Evolutionary conservation across 2,113 vertebrate species (phyloP).

Genomic region (Coturnix japonica): DNA sequence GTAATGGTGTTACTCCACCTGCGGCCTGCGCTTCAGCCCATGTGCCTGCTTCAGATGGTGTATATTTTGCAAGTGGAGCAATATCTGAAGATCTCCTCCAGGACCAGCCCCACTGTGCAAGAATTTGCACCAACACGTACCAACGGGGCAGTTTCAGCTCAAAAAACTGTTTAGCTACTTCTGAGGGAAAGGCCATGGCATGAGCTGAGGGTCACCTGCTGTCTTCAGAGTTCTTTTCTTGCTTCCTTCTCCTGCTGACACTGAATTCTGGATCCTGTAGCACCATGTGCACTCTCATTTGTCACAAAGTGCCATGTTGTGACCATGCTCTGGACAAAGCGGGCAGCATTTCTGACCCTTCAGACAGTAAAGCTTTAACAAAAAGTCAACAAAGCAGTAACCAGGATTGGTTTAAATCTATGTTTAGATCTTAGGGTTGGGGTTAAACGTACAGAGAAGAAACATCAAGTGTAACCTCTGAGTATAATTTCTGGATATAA

Average conservation of each 20-base stretch:
- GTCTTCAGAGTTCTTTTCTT: background rate
- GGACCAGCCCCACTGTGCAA: background rate
- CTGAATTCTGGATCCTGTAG: background rate
- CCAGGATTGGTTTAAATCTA: background rate
- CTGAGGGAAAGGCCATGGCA: background rate
- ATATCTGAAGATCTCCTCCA: background rate
- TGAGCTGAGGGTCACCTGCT: background rate
- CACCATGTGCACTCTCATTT: fast-evolving
- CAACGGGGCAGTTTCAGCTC: background rate
- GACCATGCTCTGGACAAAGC: background rate
- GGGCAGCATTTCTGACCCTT: background rate
- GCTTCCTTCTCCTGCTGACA: background rate
- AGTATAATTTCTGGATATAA: background rate
- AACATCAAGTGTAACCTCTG: background rate
- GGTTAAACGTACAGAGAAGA: background rate
- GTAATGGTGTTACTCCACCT: constrained; percentile 57
- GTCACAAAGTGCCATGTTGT: background rate
- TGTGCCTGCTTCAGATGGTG: background rate
- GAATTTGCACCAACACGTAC: fast-evolving
- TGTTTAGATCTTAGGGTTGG: background rate
- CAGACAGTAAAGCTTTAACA: background rate
- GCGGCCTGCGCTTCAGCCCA: constrained; percentile 16
- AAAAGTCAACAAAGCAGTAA: background rate
- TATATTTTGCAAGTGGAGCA: background rate
- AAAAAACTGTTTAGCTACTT: fast-evolving